Evolutionary conservation across 2,888 invertebrate genomes (phyloP), one percentile per base, ranked within the genome.

Genomic region (Stenoptilia bipunctidactyla): DNA sequence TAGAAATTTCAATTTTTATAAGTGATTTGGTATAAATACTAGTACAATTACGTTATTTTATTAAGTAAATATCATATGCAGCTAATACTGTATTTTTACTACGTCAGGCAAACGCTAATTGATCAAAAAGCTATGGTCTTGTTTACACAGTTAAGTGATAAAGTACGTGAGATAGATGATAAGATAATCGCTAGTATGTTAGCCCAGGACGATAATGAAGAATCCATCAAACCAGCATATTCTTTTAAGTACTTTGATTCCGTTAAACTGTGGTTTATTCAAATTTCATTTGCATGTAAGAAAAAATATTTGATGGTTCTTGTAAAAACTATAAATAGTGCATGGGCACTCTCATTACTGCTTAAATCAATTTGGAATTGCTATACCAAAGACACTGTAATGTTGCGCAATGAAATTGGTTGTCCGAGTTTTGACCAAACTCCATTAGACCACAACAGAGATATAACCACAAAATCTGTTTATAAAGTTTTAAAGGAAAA

Each of bases 331-430:
- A 30, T 30, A 8, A n/a, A 4, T 3, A 30, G 30, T n/a, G n/a
- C 10, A 8, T 30, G 30, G 30, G 30, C 12, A 3, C 10, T 30
- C 4, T 30, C 30, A 3, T 12, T 30, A 9, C n/a, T 30, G 4
- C 30, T 30, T 30, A 30, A 30, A 30, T 30, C n/a, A 8, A 30
- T 30, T 30, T 30, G 30, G 30, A 30, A 30, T 30, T 30, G 30
- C 10, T 8, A 12, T 3, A 9, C 30, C 2, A 30, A 30, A 10
- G 30, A 30, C n/a, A 3, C 30, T 3, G 12, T 30, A 30, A 30
- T 10, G n/a, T 30, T n/a, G 2, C n/a, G 3, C 2, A 12, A 3
- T 4, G 30, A 12, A 30, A 30, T n/a, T 8, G 4, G 4, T 8
- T n/a, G 3, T 3, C 10, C 2, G 9, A 30, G 30, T 30, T 30